Evolutionary conservation across 1,140 invertebrate genomes (phyloP).

Genomic region (Vanessa tameamea): DNA sequence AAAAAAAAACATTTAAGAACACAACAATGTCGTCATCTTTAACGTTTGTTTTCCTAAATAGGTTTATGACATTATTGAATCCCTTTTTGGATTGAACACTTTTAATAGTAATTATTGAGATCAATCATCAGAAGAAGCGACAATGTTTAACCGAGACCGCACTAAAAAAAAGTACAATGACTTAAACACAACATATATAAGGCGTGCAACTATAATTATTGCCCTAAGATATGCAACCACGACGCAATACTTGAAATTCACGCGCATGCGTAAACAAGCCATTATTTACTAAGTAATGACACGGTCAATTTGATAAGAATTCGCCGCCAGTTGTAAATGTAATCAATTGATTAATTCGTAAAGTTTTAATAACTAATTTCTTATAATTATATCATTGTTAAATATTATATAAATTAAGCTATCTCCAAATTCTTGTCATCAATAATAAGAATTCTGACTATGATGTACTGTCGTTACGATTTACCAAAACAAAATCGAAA

Average conservation of each 20-base stretch:
- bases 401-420: too few species aligned
- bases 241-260: slow-evolving; percentile 37
- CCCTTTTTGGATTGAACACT: not conserved
- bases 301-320: slow-evolving; percentile 47
- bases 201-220: not conserved
- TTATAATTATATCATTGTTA: too few species aligned
- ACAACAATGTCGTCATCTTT: not conserved
- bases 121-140: not conserved
- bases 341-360: not conserved
- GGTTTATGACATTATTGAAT: slow-evolving; percentile 14
- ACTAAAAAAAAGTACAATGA: slow-evolving; percentile 17
- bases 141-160: not conserved
- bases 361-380: not conserved
- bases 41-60: not conserved
- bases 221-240: slow-evolving; percentile 23
- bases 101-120: not conserved
- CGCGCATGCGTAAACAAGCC: slow-evolving; percentile 37
- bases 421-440: too few species aligned
- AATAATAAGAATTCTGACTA: too few species aligned
- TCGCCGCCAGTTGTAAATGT: slow-evolving; percentile 17
- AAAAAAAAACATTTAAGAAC: too few species aligned
- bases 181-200: slow-evolving; percentile 1
- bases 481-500: not conserved
- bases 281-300: slow-evolving; percentile 39
- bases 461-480: not conserved